Percentiles rank a stretch among this genome's conserved stretches.
Conservation (phyloP, 37 sponge, comb jelly and placozoan genomes). For the Dysidea cf. avara region DNA sequence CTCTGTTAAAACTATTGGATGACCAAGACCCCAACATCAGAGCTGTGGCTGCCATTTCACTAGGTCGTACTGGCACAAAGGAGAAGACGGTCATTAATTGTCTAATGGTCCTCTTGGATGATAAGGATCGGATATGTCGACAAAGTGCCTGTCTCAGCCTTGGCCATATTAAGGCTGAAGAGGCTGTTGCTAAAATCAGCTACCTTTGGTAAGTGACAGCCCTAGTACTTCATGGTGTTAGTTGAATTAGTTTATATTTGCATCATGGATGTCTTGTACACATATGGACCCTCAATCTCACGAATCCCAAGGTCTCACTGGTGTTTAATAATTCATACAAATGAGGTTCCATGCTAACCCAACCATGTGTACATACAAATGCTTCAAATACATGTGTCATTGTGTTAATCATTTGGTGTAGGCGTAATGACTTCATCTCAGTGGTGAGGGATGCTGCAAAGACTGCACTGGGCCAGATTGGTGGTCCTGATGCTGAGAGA, state of each 20-base stretch:
- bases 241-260: too few species aligned
- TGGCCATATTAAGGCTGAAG: constrained; percentile 73
- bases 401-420: constrained; percentile 18
- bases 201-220: constrained; percentile 64
- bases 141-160: constrained; percentile 93
- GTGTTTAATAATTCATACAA: too few species aligned
- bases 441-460: constrained; percentile 91
- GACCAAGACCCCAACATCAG: constrained; percentile 93
- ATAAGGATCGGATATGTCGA: constrained; percentile 86
- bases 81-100: constrained; percentile 53
- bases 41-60: constrained; percentile 95
- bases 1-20: constrained; percentile 70
- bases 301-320: too few species aligned
- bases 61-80: constrained; percentile 69
- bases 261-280: too few species aligned
- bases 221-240: too few species aligned
- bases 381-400: background rate
- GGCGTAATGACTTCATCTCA: constrained; percentile 97
- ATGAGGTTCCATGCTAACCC: too few species aligned
- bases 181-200: constrained; percentile 75
- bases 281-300: too few species aligned
- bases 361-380: too few species aligned
- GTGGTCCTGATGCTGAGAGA: constrained; percentile 77
- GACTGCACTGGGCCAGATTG: constrained; percentile 87
- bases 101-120: constrained; percentile 69